Evolutionary conservation across 2,888 invertebrate genomes (phyloP), one percentile per base, ranked within the genome.

Genomic region (Ernsta delagoae): DNA sequence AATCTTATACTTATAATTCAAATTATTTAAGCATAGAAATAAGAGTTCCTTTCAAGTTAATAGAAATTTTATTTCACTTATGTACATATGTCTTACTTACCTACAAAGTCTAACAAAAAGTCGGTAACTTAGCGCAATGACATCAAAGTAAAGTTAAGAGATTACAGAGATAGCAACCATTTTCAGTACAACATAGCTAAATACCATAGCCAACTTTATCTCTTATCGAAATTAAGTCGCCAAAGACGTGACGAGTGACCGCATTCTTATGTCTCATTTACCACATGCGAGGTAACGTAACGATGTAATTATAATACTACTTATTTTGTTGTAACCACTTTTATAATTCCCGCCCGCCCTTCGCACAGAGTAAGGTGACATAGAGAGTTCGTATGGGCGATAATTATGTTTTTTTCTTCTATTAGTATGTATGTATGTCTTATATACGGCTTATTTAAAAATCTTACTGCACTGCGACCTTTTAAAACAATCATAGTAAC

Each of bases 141-240:
- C 16, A 53, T 53, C 11, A 53, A 16, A 53, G 53, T 8, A 53
- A 53, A 43, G 43, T 9, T 43, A 43, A 12, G 7, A 16, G 16
- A 53, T 53, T 7, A 8, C 8, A 53, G 12, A 24, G 7, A 24
- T 9, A 1, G 24, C 53, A 8, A 53, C 11, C 16, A 24, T 12
- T 24, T 53, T 53, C 7, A 53, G 16, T 53, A 53, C 53, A 11
- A 24, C 53, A 53, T 50, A 50, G 12, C n/a, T 53, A 24, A 5
- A 4, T 45, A 45, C 45, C 45, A 24, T 24, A 53, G 9, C 7
- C 70, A 50, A 64, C 36, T 65, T 60, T 62, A 65, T 68, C 70
- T 70, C 69, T 70, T 70, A 68, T 70, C 65, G 56, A 71, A 72
- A 75, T 64, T 72, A 41, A 56, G 68, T 71, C 41, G 53, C 69